phyloP scores from a whole-genome alignment of 2,888 invertebrate species.

The Macrosiphum euphorbiae region DNA sequence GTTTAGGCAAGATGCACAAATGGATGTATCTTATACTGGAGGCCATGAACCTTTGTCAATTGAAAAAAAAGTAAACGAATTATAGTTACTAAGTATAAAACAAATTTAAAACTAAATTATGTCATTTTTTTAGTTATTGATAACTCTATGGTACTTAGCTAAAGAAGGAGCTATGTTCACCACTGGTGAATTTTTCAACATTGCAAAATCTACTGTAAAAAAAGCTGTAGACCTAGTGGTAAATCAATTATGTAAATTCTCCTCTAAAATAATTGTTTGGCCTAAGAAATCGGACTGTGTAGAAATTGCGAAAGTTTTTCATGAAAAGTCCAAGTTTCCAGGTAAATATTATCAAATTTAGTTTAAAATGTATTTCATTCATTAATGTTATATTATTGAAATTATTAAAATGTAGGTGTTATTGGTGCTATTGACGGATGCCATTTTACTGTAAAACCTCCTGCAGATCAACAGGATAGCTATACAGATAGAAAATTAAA shows the following conservation, averaged over 20 bases:
- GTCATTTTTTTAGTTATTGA: not conserved
- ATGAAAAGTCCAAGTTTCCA: not conserved
- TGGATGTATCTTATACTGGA: slow-evolving; percentile 6
- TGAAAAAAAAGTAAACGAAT: slow-evolving; percentile 3
- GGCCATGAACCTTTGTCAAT: slow-evolving; percentile 7
- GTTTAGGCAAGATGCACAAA: not conserved
- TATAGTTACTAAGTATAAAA: not conserved
- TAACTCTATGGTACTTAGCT: slow-evolving; percentile 2
- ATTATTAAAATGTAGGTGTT: slow-evolving; percentile 19
- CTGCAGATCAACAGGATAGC: not conserved
- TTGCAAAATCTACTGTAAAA: slow-evolving; percentile 25
- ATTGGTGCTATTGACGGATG: slow-evolving; percentile 45
- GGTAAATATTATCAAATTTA: not conserved
- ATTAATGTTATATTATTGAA: not conserved
- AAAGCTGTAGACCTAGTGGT: not conserved
- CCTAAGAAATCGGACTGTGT: not conserved
- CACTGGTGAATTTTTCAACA: slow-evolving; percentile 7
- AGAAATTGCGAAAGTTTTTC: not conserved
- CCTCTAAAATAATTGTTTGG: not conserved
- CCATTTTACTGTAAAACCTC: slow-evolving; percentile 20
- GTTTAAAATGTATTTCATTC: not conserved
- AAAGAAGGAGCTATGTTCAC: slow-evolving; percentile 24
- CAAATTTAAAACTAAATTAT: not conserved
- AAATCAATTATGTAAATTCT: not conserved
- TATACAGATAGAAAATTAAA: slow-evolving; percentile 42